Evolutionary conservation across 2,888 invertebrate genomes (phyloP), one percentile per base, ranked within the genome.

Genomic region (Rhamphomyia laevipes): DNA sequence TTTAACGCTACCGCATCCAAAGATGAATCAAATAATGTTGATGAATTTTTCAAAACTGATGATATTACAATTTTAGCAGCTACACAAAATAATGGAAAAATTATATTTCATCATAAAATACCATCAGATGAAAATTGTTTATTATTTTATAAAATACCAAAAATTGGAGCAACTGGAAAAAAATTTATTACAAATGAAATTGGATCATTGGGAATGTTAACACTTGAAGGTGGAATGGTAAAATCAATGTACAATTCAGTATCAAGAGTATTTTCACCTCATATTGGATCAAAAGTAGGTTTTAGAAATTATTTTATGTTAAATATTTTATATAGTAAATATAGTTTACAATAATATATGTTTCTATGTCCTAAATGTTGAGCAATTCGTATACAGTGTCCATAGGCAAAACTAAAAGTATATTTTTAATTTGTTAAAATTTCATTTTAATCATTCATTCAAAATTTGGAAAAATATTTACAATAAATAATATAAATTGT

Each of bases 191-290:
- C 35, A 45, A 51, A 51, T 48, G 55, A 55, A 50, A 56, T 56
- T 50, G 64, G 64, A 51, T 65, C 62, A 51, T 61, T 71, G 59
- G 71, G 71, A 58, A 65, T 71, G 61, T 61, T 71, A 57, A 71
- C 71, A 53, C 63, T 71, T 45, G 70, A 71, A 61, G 71, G 71
- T 58, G 71, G 71, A 50, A 60, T 71, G 63, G 67, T 71, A 58
- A 71, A 70, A 65, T 71, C 71, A 60, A 71, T 71, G 64, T 71
- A 71, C 61, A 71, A 71, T 65, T 71, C 71, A 50, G 64, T 71
- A 59, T 67, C 71, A 56, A 66, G 71, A 59, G 66, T 70, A 51
- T 70, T 67, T 60, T 70, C 70, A 47, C 68, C 70, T 42, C 63
- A 68, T 57, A 63, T 64, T 51, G 62, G 62, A 48, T 60, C 60